phyloP scores from a whole-genome alignment of 2,888 invertebrate genomes.

The Drosophila gaucha region DNA sequence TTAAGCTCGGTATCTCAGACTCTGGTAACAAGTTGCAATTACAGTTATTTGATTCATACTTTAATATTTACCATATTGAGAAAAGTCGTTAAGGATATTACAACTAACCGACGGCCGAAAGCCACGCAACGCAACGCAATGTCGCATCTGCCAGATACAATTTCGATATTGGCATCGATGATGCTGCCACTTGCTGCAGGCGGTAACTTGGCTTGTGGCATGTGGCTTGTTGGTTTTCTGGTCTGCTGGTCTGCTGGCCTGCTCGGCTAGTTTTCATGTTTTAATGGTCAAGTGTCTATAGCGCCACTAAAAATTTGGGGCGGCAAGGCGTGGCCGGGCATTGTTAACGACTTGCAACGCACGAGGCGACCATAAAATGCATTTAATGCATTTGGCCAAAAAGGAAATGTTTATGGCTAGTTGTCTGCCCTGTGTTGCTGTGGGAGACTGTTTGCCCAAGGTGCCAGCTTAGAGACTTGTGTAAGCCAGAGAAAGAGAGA shows the following conservation, averaged over 20 bases:
- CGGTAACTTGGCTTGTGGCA: constrained; percentile 3
- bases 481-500: neutral
- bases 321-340: constrained; percentile 1
- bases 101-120: no score
- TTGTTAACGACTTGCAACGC: constrained; percentile 52
- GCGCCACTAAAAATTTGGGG: constrained; percentile 35
- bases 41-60: neutral
- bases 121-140: neutral
- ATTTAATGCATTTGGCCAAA: constrained; percentile 44
- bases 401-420: constrained; percentile 43
- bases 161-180: constrained; percentile 48
- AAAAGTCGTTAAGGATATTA: neutral
- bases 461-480: neutral
- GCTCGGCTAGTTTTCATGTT: constrained; percentile 30
- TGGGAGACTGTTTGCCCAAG: neutral
- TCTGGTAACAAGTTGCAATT: no score
- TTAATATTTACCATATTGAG: neutral
- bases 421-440: neutral
- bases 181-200: constrained; percentile 19
- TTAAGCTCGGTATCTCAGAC: no score
- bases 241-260: constrained; percentile 8
- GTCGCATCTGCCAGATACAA: constrained; percentile 43
- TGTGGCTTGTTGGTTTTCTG: constrained; percentile 14
- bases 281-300: constrained; percentile 49
- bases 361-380: constrained; percentile 44